These are phyloP conservation scores for Bradysia coprophila DNA, from an alignment of 1,140 invertebrate genomes.

Conservation along the genomic window DNA sequence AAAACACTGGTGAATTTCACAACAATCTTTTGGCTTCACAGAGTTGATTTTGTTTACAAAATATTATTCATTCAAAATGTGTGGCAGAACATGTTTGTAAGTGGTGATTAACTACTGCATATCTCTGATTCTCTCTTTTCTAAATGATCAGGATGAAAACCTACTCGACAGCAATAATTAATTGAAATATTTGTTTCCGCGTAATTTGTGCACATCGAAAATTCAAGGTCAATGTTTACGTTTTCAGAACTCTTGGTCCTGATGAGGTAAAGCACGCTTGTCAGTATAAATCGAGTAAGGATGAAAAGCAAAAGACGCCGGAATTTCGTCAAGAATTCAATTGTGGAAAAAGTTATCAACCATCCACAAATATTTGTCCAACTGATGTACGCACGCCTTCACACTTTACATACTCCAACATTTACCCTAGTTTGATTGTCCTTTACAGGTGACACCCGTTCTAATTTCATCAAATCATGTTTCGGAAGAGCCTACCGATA, in stretches of 20 bases:
- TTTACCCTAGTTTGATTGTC: no score
- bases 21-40: no score
- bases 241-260: constrained; percentile 29
- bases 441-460: no score
- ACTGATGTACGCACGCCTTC: no score
- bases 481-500: constrained; percentile 4
- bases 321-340: constrained; percentile 23
- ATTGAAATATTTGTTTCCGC: no score
- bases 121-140: constrained; percentile 3
- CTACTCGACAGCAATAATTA: not conserved
- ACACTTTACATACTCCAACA: no score
- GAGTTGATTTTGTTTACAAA: no score
- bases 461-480: no score
- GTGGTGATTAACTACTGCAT: constrained; percentile 7
- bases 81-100: constrained; percentile 24
- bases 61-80: constrained; percentile 15
- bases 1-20: no score
- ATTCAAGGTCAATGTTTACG: not conserved
- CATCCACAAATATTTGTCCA: constrained; percentile 56
- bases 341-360: constrained; percentile 35
- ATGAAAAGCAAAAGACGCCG: constrained; percentile 13
- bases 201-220: not conserved
- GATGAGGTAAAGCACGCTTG: constrained; percentile 33
- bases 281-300: constrained; percentile 25
- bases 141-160: no score